Base-by-base conservation (phyloP, 2,888 invertebrate genomes). In the Dolomedes plantarius region DNA sequence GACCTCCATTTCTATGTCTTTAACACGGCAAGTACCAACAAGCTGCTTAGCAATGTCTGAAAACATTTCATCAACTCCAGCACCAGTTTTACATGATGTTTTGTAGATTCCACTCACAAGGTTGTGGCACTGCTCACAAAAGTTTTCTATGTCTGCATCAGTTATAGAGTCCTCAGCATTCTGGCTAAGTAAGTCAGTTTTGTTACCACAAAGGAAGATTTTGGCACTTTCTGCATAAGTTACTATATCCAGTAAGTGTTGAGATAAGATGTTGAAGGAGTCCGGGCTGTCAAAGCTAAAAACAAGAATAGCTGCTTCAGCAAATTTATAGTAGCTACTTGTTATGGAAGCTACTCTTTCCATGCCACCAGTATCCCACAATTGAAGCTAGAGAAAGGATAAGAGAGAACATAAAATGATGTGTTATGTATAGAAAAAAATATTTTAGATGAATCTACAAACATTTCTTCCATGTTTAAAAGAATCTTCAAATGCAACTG, bases 281-380 rank as follows among this genome's bases (percentile, higher is more conserved):
- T 97, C 96, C 9, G 96, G 94, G 92, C 97, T 97, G 90, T 97
- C 96, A 88, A 97, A 92, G 46, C 96, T 95, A 92, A 97, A 98
- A 6, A 97, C 97, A 88, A 98, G 93, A 89, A 98, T 94, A 82
- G 97, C 98, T 87, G 97, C 98, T 91, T 97, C 97, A 1, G 98
- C 96, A 92, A 97, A 97, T 92, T 98, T 97, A 91, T 97, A 98
- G 91, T 98, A 98, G 90, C 96, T 97, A 32, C 97, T 96, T 13
- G 98, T 98, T 27, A 98, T 96, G 1, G 97, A 97, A 67, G 97
- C 97, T 88, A 98, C 97, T 90, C 98, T 93, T 92, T 98, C 98
- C 96, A 98, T 97, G 71, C 98, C 98, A 89, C 97, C 98, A 46
- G 98, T 98, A 91, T 98, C 98, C 97, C 98, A 98, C 89, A 98